Evolutionary conservation across 2,797 vertebrate genomes (phyloP).

Genomic region (Characodon lateralis): DNA sequence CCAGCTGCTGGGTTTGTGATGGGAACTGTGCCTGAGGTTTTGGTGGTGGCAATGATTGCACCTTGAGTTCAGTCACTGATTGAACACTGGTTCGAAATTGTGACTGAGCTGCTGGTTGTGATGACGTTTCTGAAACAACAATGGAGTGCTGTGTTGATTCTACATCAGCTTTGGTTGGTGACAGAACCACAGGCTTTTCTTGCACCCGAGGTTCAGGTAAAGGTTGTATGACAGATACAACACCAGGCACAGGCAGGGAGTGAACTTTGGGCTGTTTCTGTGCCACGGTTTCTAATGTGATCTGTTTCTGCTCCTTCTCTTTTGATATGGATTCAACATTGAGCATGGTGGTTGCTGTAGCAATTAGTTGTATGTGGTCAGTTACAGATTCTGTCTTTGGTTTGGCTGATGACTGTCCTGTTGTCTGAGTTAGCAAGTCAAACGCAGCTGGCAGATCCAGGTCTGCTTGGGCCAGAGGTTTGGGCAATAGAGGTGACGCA

Average conservation of each 20-base stretch:
- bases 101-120: slow-evolving; percentile 14
- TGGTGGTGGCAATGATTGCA: neutral
- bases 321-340: slow-evolving; percentile 3
- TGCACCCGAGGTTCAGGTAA: neutral
- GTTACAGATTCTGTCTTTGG: neutral
- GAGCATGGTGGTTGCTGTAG: slow-evolving; percentile 5
- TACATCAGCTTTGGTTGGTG: neutral
- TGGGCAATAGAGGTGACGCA: slow-evolving; percentile 6
- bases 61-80: slow-evolving; percentile 11
- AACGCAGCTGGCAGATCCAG: slow-evolving; percentile 12
- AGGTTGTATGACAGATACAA: slow-evolving; percentile 6
- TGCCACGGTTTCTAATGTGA: neutral
- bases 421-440: neutral
- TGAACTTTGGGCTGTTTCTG: slow-evolving; percentile 5
- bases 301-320: slow-evolving; percentile 8
- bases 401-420: neutral
- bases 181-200: neutral
- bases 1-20: neutral
- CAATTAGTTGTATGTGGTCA: neutral
- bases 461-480: neutral
- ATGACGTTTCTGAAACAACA: neutral
- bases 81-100: slow-evolving; percentile 8
- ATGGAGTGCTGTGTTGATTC: slow-evolving; percentile 13
- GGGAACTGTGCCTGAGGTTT: neutral
- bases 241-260: slow-evolving; percentile 10